Evolutionary conservation across 2,888 invertebrate genomes (phyloP), one percentile per base, ranked within the genome.

Genomic region (Dinocampus coccinellae): DNA sequence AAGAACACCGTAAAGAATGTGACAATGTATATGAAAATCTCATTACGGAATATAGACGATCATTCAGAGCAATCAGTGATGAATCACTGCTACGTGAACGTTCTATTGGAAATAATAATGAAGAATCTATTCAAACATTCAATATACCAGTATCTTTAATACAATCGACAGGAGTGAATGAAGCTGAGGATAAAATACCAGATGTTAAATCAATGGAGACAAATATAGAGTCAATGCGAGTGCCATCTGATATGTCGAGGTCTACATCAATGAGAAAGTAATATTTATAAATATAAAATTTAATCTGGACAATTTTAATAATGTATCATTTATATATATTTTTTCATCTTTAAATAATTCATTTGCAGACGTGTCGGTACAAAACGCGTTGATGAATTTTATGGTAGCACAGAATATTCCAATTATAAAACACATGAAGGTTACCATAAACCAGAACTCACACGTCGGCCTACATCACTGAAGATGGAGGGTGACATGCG

Each of bases 401-500:
- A 82, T 34, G 79, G 80, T 26, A 85, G 90, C n/a, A 90, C 90
- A 81, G 85, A 88, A 63, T 88, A 86, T 67, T 89, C 89, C 53
- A 81, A 88, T 62, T 90, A 89, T 75, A 87, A 89, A 39, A 83
- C 88, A 24, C 88, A 89, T 79, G 82, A 88, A 55, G 84, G 89
- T n/a, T 77, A 80, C 9, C 88, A 88, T 72, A 84, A 88, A 16
- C 84, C 89, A 3, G 85, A 88, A 26, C 81, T 90, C 36, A 83
- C 84, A 4, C 87, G 88, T 70, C 83, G 88, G 70, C 83, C 87
- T 3, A 89, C 89, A 7, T 88, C 88, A 39, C 78, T 90, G 66
- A 88, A 87, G 76, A 84, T 90, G 78, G 90, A 90, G 78, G 90
- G 90, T n/a, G 88, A 89, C 52, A 86, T 89, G 75, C 84, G 84